Evolutionary conservation across 2,113 vertebrate genomes (phyloP).

Genomic region (Oncorhynchus clarkii): DNA sequence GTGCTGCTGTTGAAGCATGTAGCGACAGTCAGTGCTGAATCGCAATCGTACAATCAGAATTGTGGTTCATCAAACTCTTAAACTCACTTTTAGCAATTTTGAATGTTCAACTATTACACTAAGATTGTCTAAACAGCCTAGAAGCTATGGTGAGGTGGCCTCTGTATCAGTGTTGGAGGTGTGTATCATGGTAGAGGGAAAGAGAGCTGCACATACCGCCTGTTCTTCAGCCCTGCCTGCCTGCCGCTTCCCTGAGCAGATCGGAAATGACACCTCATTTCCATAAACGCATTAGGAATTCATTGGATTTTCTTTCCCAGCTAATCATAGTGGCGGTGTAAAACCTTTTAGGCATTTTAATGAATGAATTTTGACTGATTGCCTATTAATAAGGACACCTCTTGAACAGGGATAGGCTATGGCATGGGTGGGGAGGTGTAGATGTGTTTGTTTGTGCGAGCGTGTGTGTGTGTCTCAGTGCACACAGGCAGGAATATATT

Average conservation of each 20-base stretch:
- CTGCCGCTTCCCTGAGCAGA: conserved; percentile 75
- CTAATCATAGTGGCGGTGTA: conserved; percentile 96
- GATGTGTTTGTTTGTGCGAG: conserved; percentile 59
- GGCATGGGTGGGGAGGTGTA: conserved; percentile 59
- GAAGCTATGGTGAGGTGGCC: conserved; percentile 39
- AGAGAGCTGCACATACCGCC: conserved; percentile 31
- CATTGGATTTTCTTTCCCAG: conserved; percentile 92
- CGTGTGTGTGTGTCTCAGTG: conserved; percentile 36
- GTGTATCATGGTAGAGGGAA: conserved; percentile 34
- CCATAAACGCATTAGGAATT: conserved; percentile 99
- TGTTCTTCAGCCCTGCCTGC: conserved; percentile 52
- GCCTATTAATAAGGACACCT: conserved; percentile 99
- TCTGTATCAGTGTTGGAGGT: conserved; percentile 45
- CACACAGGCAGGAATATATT: conserved; percentile 59
- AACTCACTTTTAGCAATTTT: neutral
- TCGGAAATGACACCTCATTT: conserved; percentile 97
- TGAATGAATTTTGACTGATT: conserved; percentile 99
- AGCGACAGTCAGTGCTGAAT: neutral
- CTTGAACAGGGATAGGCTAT: conserved; percentile 86
- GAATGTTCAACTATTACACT: neutral
- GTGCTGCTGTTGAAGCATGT: no score
- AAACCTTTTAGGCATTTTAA: conserved; percentile 98
- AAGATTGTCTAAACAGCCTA: conserved; percentile 16
- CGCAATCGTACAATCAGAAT: neutral
- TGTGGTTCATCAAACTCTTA: neutral